phyloP scores from a whole-genome alignment of 2,113 vertebrate genomes.

The Heterocephalus glaber region DNA sequence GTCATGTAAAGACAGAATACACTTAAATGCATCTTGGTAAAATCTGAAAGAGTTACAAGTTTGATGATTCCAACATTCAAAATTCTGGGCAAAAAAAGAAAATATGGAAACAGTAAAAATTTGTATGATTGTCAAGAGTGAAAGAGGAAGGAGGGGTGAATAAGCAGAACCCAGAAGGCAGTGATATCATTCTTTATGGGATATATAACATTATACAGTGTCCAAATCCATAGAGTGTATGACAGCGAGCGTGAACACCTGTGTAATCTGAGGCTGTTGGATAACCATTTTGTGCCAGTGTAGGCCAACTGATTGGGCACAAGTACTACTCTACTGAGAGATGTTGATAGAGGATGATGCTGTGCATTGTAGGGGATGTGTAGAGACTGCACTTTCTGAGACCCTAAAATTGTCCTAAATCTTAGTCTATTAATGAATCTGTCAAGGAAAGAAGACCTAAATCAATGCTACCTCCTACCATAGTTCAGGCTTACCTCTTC shows the following conservation, averaged over 20 bases:
- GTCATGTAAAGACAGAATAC: not conserved
- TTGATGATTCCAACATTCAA: not conserved
- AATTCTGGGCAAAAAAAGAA: not conserved
- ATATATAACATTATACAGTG: not conserved
- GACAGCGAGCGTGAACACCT: not conserved
- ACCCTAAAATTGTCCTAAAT: not conserved
- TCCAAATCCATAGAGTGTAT: not conserved
- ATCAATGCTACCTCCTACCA: not conserved
- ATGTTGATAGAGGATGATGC: too few relatives aligned
- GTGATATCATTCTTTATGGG: not conserved
- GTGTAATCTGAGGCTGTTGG: not conserved
- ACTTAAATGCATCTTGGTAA: not conserved
- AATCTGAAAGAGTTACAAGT: not conserved
- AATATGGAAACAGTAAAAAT: not conserved
- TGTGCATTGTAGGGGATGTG: fast-evolving
- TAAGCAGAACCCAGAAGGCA: not conserved
- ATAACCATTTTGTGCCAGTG: not conserved
- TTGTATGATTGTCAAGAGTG: not conserved
- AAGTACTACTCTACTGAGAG: not conserved
- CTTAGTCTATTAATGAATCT: not conserved
- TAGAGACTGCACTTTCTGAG: not conserved
- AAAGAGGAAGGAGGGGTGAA: not conserved
- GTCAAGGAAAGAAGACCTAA: not conserved
- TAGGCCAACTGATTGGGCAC: not conserved
- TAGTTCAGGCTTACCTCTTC: not conserved